Base-by-base conservation (phyloP, 2,888 invertebrate species). In the Sminthurinus aureus region DNA sequence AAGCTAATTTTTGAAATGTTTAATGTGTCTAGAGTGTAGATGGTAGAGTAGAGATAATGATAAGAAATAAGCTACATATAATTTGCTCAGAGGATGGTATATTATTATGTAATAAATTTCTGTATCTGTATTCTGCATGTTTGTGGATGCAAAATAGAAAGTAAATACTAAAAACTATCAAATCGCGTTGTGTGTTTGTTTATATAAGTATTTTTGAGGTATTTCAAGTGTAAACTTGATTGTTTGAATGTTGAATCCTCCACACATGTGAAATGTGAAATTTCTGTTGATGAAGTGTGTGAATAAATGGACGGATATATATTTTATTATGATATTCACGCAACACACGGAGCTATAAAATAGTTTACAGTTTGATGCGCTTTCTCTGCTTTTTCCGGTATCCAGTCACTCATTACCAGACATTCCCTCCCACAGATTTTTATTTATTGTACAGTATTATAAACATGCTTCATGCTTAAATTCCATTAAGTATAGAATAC, bases 221-320 rank as follows among this genome's bases (percentile, higher is more conserved):
- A 26, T 74, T 74, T 24, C 38, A 26, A 74, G 73, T 26, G 73
- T 26, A 38, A 74, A 38, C 12, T 15, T 18, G 69, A 69, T 12
- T 24, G 38, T 20, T 69, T 69, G 11, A 15, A 69, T 69, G 64
- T 20, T 69, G n/a, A 74, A 6, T 11, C 12, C 73, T 26, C 73
- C 73, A 26, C 73, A n/a, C n/a, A n/a, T n/a, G n/a, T n/a, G n/a
- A n/a, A n/a, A 74, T 74, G 73, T 74, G 73, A 52, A 51, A 20
- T 26, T 73, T 75, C 75, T 75, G 75, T 50, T 6, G n/a, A n/a
- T 75, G 75, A 75, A 75, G 50, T 75, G 75, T 75, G 74, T 24
- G 74, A 69, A 78, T 24, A 52, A 64, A 66, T 64, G 22, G 26
- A 78, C 24, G 0, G 67, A 67, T 38, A 38, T 38, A 6, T 38